phyloP scores from a whole-genome alignment of 2,113 vertebrate species.

The Greenwoodochromis staneri region DNA sequence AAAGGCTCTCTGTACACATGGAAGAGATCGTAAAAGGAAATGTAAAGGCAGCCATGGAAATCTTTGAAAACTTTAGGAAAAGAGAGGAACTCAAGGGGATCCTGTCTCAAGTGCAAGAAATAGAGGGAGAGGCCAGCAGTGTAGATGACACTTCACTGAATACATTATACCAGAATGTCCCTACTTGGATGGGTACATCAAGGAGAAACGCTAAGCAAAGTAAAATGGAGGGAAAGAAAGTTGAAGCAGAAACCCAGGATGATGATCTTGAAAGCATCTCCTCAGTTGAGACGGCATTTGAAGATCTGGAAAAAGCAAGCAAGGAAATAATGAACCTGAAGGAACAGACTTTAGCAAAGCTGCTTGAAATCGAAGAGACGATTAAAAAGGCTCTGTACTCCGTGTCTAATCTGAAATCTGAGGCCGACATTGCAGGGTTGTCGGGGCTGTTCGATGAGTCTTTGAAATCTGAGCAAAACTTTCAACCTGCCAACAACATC shows the following conservation, averaged over 20 bases:
- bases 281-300: slow-evolving; percentile 82
- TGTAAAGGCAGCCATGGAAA: slow-evolving; percentile 77
- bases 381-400: slow-evolving; percentile 91
- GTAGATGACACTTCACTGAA: slow-evolving; percentile 72
- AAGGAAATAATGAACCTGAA: slow-evolving; percentile 85
- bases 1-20: slow-evolving; percentile 84
- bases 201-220: slow-evolving; percentile 32
- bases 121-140: slow-evolving; percentile 77
- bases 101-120: slow-evolving; percentile 78
- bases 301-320: slow-evolving; percentile 86
- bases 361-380: slow-evolving; percentile 86
- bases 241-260: slow-evolving; percentile 51
- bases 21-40: slow-evolving; percentile 89
- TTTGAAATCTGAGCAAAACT: slow-evolving; percentile 66
- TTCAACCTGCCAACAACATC: slow-evolving; percentile 68
- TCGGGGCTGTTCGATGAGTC: slow-evolving; percentile 86
- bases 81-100: slow-evolving; percentile 86
- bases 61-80: slow-evolving; percentile 80
- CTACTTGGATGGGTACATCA: slow-evolving; percentile 69
- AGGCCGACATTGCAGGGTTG: slow-evolving; percentile 77
- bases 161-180: slow-evolving; percentile 79
- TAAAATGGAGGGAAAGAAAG: slow-evolving; percentile 33
- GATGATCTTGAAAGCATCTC: slow-evolving; percentile 74
- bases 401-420: slow-evolving; percentile 88
- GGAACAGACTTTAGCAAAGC: slow-evolving; percentile 86